These are phyloP conservation scores for Leptura quadrifasciata DNA, from an alignment of 2,888 invertebrate species.

Conservation along the genomic window DNA sequence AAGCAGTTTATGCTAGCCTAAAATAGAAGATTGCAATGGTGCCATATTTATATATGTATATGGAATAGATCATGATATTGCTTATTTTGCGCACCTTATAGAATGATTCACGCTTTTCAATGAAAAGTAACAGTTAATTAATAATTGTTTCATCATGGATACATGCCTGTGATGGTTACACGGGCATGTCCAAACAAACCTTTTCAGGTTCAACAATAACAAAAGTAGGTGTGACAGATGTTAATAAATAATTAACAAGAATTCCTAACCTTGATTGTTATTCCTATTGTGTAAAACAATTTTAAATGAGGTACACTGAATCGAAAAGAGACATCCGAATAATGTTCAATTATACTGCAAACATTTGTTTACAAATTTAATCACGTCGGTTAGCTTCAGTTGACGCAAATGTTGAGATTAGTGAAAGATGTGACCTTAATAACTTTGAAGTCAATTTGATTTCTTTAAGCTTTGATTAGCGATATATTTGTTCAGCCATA, in stretches of 20 bases:
- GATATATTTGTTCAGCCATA: too few relatives aligned
- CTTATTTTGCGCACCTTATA: background rate
- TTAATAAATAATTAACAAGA: conserved; percentile 18
- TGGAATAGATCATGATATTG: too few relatives aligned
- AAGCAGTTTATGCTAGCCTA: too few relatives aligned
- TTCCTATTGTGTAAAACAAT: conserved; percentile 10
- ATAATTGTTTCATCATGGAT: background rate
- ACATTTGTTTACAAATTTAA: too few relatives aligned
- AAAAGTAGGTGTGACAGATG: conserved; percentile 20
- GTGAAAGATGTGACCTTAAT: too few relatives aligned
- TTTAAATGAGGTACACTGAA: background rate
- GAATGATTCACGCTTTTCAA: background rate
- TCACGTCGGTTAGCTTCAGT: too few relatives aligned
- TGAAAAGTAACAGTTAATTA: background rate
- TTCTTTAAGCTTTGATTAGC: too few relatives aligned
- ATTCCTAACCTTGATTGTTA: conserved; percentile 27
- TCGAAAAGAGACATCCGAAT: background rate
- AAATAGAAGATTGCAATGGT: too few relatives aligned
- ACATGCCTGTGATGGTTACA: background rate
- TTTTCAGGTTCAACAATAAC: conserved; percentile 17
- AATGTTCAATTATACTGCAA: background rate
- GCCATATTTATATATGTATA: too few relatives aligned
- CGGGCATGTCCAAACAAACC: background rate
- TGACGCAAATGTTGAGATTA: too few relatives aligned
- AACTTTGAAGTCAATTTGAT: too few relatives aligned